These are phyloP conservation scores for Cepaea hortensis DNA, from an alignment of 2,888 invertebrate species.

Conservation along the genomic window DNA sequence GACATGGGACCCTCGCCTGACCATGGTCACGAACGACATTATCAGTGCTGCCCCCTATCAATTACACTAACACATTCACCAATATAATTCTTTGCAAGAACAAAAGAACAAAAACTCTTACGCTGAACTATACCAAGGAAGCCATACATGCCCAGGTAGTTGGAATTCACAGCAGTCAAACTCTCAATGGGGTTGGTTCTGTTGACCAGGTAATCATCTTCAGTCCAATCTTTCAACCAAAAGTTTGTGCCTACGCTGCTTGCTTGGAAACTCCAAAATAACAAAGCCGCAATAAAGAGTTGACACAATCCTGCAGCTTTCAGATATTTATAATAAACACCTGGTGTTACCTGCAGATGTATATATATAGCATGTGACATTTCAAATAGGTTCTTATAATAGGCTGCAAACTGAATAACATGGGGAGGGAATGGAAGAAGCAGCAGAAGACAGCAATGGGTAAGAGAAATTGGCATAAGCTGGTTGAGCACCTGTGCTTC, in stretches of 20 bases:
- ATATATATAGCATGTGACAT: not conserved
- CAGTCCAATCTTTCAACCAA: constrained; percentile 75
- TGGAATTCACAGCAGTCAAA: constrained; percentile 32
- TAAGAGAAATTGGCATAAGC: not conserved
- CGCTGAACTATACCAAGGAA: constrained; percentile 42
- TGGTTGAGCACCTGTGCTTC: not conserved
- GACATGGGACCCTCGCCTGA: no score
- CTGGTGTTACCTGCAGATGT: constrained; percentile 33
- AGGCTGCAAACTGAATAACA: not conserved
- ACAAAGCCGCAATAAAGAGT: constrained; percentile 29
- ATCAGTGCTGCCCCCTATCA: no score
- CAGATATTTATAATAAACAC: constrained; percentile 45
- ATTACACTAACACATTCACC: no score
- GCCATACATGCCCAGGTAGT: constrained; percentile 41
- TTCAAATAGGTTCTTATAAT: no score
- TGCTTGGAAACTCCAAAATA: constrained; percentile 61
- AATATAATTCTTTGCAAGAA: no score
- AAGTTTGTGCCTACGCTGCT: constrained; percentile 69
- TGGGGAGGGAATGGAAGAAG: not conserved
- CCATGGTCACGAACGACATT: no score
- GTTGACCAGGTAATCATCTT: constrained; percentile 64
- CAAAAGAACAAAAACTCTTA: constrained; percentile 1
- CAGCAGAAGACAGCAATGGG: not conserved
- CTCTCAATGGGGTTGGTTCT: not conserved
- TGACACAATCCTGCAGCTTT: constrained; percentile 46